Conservation (phyloP, 2,888 invertebrate genomes). For the Leucophenga maculata region DNA sequence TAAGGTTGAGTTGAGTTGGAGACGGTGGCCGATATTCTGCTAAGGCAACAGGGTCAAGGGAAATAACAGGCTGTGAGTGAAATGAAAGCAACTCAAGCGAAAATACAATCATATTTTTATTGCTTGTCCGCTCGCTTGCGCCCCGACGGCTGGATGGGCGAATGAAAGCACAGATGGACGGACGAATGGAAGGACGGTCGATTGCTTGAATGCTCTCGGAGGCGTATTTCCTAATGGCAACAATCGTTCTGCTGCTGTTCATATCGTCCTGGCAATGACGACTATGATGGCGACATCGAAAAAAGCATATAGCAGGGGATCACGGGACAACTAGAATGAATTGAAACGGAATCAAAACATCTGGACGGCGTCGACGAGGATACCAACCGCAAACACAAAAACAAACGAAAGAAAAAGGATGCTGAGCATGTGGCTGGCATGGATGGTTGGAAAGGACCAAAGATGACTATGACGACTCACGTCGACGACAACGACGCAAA, state of each 20-base stretch:
- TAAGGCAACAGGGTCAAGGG: not conserved
- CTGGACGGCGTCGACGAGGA: conserved; percentile 53
- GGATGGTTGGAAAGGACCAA: not conserved
- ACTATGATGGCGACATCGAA: not conserved
- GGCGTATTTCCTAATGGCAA: conserved; percentile 64
- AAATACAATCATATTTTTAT: conserved; percentile 71
- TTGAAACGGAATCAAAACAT: conserved; percentile 70
- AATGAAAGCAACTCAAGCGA: conserved; percentile 69
- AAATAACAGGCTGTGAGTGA: conserved; percentile 36
- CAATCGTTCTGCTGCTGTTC: not conserved
- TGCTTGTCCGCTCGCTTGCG: conserved; percentile 57
- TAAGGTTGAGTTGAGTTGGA: not conserved
- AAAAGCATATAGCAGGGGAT: not conserved
- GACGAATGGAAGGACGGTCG: not conserved
- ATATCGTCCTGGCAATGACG: not conserved
- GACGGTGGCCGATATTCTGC: not conserved
- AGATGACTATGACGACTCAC: not conserved
- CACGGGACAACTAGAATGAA: conserved; percentile 58
- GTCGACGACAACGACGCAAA: not conserved
- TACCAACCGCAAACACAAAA: conserved; percentile 3
- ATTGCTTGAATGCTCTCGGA: conserved; percentile 45
- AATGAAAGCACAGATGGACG: too few relatives aligned
- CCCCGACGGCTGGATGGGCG: conserved; percentile 52
- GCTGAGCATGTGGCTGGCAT: not conserved
- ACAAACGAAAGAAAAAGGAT: not conserved